Evolutionary conservation across 2,797 vertebrate species (phyloP), one percentile per base, ranked within the genome.

Genomic region (Alfaro cultratus): DNA sequence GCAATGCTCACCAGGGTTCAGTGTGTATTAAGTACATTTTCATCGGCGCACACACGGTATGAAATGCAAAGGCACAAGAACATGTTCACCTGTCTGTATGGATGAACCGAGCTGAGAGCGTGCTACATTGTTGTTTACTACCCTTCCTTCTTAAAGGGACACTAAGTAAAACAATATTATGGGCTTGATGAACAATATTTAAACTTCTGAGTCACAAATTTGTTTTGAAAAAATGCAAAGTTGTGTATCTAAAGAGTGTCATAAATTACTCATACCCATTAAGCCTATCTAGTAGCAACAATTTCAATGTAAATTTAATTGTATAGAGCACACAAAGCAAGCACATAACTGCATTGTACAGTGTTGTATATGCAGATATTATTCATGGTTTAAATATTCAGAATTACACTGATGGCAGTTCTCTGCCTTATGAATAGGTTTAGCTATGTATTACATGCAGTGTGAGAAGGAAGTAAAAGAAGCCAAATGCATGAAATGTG

Each of bases 1-100:
- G 75, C 79, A 73, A 80, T 45, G 47, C 73, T 78, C 74, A 80
- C 67, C 29, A 41, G 62, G 81, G 71, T 45, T 49, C 51, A 77
- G 49, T 74, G 55, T 74, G 41, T 74, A 34, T 74, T 60, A 45
- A 80, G 49, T 47, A 67, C 55, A 43, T 74, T 51, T 55, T 68
- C 41, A 72, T 60, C 39, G 26, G 67, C 55, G 34, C 73, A 39
- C 18, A 34, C 23, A 45, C 51, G 26, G 49, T 57, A 26, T 36
- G 46, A 21, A 64, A 80, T 64, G 60, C 34, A 72, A 46, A 29
- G 34, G 12, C 18, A 73, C 16, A 0, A 34, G 49, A 45, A 60
- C 18, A 70, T 57, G 75, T 53, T 73, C 62, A 34, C n/a, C 13
- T 57, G 26, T 60, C 3, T 29, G 26, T 34, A 39, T 3, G 23